These are phyloP conservation scores for Drosophila jambulina DNA, from an alignment of 1,140 invertebrate species.

Conservation along the genomic window DNA sequence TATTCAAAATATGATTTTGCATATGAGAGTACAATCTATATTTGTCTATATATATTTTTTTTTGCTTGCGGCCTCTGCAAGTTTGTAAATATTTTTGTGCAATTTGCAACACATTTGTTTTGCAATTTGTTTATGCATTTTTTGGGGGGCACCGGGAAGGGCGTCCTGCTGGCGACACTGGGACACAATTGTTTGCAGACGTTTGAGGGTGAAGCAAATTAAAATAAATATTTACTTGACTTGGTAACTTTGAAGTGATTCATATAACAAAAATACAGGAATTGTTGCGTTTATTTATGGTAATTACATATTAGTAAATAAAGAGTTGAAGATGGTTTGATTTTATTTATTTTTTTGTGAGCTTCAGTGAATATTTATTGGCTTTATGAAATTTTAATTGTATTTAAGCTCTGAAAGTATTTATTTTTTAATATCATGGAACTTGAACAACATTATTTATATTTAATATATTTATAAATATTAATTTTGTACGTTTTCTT, in stretches of 20 bases:
- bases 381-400: not conserved
- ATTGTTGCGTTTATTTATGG: not conserved
- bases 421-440: no score
- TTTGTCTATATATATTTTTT: conserved; percentile 22
- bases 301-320: not conserved
- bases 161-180: conserved; percentile 6
- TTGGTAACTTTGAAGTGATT: not conserved
- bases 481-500: not conserved
- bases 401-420: no score
- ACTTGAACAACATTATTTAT: not conserved
- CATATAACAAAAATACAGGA: not conserved
- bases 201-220: not conserved
- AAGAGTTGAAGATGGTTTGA: not conserved
- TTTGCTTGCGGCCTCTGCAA: conserved; percentile 26
- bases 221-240: conserved; percentile 18
- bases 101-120: conserved; percentile 45
- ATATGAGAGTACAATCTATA: conserved; percentile 28
- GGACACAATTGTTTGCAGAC: not conserved
- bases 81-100: conserved; percentile 55
- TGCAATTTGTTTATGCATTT: conserved; percentile 45
- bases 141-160: not conserved
- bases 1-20: conserved; percentile 57
- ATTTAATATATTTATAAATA: not conserved
- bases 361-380: not conserved
- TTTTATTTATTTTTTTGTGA: not conserved